Evolutionary conservation across 2,888 invertebrate genomes (phyloP), one percentile per base, ranked within the genome.

Genomic region (Zaprionus lineosus): DNA sequence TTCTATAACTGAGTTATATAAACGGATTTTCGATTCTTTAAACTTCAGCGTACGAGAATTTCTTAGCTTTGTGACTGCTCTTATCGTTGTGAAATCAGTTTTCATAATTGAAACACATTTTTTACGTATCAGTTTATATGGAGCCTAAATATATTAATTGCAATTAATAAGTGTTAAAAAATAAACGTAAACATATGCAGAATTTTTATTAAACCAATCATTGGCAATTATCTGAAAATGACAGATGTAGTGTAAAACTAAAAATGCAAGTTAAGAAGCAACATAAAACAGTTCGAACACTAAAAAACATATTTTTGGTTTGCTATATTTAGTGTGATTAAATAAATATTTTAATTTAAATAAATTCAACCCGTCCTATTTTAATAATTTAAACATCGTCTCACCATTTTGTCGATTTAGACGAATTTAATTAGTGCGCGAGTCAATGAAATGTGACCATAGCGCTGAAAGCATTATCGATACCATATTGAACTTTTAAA

Each of bases 321-420:
- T 70, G 62, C 78, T 75, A 68, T 66, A 73, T 82, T 84, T 70
- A 63, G 84, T 71, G 81, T 83, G 84, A 79, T 83, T 83, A 71
- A 83, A 83, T 82, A 84, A 78, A 84, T 70, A 68, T 68, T 82
- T 82, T 64, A 67, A 84, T 77, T 65, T 62, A 76, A 73, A 46
- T 29, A 44, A 48, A 21, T 16, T 6, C 31, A 11, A 24, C n/a
- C n/a, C n/a, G n/a, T n/a, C n/a, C n/a, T n/a, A n/a, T n/a, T n/a
- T n/a, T n/a, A n/a, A n/a, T n/a, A n/a, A n/a, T n/a, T n/a, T n/a
- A n/a, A n/a, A n/a, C n/a, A n/a, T n/a, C n/a, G n/a, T n/a, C n/a
- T n/a, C n/a, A n/a, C n/a, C n/a, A n/a, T n/a, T n/a, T n/a, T n/a
- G n/a, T n/a, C n/a, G n/a, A n/a, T n/a, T 4, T 24, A 8, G 2